These are phyloP conservation scores for Crambe crambe DNA, from an alignment of 37 sponge, comb jelly and placozoan genomes.

Conservation along the genomic window DNA sequence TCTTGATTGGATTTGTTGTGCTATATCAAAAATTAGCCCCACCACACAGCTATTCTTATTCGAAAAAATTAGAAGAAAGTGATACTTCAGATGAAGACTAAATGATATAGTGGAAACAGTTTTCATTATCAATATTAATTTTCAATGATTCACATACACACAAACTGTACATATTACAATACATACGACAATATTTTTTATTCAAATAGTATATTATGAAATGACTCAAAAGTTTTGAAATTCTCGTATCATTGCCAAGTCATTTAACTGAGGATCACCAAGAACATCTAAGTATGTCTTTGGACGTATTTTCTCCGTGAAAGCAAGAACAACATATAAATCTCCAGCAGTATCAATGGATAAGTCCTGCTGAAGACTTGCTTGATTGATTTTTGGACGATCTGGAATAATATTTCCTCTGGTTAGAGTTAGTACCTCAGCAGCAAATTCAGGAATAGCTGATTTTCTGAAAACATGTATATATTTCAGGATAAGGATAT, in stretches of 20 bases:
- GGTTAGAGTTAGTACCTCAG: conserved; percentile 12
- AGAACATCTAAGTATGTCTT: conserved; percentile 52
- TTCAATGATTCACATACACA: too few species aligned
- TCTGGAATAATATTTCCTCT: conserved; percentile 3
- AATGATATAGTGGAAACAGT: too few species aligned
- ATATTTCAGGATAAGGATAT: background rate
- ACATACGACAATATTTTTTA: too few species aligned
- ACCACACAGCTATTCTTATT: background rate
- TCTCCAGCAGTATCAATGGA: conserved; percentile 39
- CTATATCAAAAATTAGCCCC: conserved; percentile 10
- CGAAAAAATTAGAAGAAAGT: background rate
- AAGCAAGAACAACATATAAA: conserved; percentile 41
- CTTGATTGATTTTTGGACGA: conserved; percentile 7
- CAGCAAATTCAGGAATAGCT: conserved; percentile 1
- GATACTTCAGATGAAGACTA: too few species aligned
- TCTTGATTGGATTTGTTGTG: conserved; percentile 14
- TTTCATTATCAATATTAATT: too few species aligned
- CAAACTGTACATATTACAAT: too few species aligned
- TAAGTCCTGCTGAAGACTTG: conserved; percentile 30
- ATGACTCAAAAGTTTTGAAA: conserved; percentile 28
- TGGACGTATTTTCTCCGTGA: conserved; percentile 71
- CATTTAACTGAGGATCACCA: conserved; percentile 39
- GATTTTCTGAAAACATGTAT: conserved; percentile 18
- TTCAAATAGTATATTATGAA: background rate
- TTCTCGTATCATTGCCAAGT: conserved; percentile 28